Percentiles rank a stretch among this genome's conserved stretches.
Evolutionary conservation across 2,113 vertebrate genomes (phyloP).

Genomic region (Atherinomorus stipes): DNA sequence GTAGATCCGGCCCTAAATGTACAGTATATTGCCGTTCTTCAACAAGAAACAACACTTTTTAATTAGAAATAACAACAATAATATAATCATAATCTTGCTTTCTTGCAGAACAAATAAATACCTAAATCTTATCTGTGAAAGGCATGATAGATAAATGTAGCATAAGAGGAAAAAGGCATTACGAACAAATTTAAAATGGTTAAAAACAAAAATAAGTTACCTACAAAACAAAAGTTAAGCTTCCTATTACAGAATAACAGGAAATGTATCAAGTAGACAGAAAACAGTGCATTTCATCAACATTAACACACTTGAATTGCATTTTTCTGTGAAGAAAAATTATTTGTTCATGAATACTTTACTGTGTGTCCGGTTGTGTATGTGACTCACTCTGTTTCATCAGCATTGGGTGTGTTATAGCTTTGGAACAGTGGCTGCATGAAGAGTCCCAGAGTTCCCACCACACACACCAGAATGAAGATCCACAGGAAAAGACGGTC

Average conservation of each 20-base stretch:
- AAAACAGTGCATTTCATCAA: not conserved
- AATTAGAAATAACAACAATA: too few species aligned
- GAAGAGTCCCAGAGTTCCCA: slow-evolving; percentile 85
- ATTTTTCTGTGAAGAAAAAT: not conserved
- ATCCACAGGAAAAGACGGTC: slow-evolving; percentile 87
- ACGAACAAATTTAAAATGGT: too few species aligned
- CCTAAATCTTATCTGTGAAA: not conserved
- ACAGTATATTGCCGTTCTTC: too few species aligned
- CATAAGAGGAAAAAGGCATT: not conserved
- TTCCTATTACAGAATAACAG: not conserved
- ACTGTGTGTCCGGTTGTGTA: slow-evolving; percentile 13
- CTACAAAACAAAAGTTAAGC: not conserved
- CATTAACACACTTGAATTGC: not conserved
- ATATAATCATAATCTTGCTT: too few species aligned
- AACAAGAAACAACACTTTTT: too few species aligned
- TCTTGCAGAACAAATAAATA: too few species aligned
- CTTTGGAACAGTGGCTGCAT: slow-evolving; percentile 87
- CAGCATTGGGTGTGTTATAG: slow-evolving; percentile 78
- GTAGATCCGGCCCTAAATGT: too few species aligned
- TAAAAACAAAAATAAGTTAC: not conserved
- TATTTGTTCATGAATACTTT: not conserved
- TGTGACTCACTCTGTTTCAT: slow-evolving; percentile 72
- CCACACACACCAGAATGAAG: slow-evolving; percentile 86
- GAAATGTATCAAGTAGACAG: not conserved
- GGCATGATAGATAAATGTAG: not conserved